Base-by-base conservation (phyloP, 1,140 invertebrate species). In the Drosophila sucinea region DNA sequence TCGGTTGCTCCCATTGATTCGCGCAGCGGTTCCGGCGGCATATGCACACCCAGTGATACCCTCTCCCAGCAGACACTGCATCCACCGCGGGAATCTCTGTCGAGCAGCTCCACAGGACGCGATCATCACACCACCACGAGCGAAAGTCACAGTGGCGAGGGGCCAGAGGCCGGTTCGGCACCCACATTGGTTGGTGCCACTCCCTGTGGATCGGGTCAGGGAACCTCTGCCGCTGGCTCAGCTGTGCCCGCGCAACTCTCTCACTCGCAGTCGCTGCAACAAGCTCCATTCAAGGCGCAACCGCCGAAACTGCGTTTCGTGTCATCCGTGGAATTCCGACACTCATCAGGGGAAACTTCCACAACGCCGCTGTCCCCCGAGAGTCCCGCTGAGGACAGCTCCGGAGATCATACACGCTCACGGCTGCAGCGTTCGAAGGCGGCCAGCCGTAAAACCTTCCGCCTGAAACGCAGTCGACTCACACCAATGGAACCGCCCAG, bases 381-480 rank as follows among this genome's bases (percentile, higher is more conserved):
- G 78, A 96, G 95, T 85, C 94, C 95, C 23, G 94, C 91, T 57
- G 95, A 95, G 67, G 95, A 96, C 76, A 95, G 94, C 86, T 95
- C 95, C 0, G 93, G 94, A 40, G 94, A 95, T 78, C 93, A 92
- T 68, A 85, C 89, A n/a, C 74, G 84, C 4, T 95, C 95, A 76
- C 94, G 97, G 23, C 94, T 99, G 55, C 98, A 99, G 91, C 94
- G 98, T 29, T 96, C 97, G 63, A 98, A 98, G 93, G 97, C 97
- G 23, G 97, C 98, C 92, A 98, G 97, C 90, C 95, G 98, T 73
- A 98, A 97, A 93, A 98, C 98, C 0, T 98, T 99, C 93, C 95
- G 97, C 67, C 95, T 97, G 58, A 94, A 96, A 81, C 96, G 96
- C 92, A 97, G 96, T 92, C 94, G 96, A 58, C 92, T 91, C 6